phyloP scores from a whole-genome alignment of 1,140 invertebrate species.

The Dinoponera quadriceps region DNA sequence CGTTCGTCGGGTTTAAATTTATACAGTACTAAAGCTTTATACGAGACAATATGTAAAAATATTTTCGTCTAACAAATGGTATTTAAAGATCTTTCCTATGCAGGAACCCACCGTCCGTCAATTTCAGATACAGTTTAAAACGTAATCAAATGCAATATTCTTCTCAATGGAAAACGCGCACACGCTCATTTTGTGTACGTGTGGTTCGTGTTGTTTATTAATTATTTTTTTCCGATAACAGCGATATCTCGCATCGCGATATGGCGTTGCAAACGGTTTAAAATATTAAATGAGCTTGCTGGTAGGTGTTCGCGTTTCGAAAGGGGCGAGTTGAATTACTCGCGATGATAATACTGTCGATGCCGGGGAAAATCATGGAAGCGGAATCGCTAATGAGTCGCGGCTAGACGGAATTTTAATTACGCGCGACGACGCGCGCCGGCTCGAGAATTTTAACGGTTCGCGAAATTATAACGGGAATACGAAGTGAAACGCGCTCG shows the following conservation, averaged over 20 bases:
- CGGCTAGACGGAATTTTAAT: slow-evolving; percentile 14
- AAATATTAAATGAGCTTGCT: neutral
- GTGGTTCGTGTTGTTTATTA: neutral
- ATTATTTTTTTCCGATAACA: neutral
- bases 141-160: too few species aligned
- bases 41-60: too few species aligned
- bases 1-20: too few species aligned
- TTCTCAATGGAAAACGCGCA: too few species aligned
- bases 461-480: neutral
- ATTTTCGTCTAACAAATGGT: too few species aligned
- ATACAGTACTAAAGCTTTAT: too few species aligned
- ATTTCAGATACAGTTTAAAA: too few species aligned
- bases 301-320: neutral
- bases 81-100: too few species aligned
- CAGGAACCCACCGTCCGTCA: too few species aligned
- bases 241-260: neutral
- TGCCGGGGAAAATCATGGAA: neutral
- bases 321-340: neutral
- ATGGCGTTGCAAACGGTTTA: neutral
- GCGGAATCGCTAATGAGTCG: slow-evolving; percentile 28
- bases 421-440: neutral
- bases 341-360: slow-evolving; percentile 5
- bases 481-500: neutral
- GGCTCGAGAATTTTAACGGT: slow-evolving; percentile 2
- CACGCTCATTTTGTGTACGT: too few species aligned